These are phyloP conservation scores for Misgurnus mizolepis DNA, from an alignment of 2,113 vertebrate genomes.

Conservation along the genomic window DNA sequence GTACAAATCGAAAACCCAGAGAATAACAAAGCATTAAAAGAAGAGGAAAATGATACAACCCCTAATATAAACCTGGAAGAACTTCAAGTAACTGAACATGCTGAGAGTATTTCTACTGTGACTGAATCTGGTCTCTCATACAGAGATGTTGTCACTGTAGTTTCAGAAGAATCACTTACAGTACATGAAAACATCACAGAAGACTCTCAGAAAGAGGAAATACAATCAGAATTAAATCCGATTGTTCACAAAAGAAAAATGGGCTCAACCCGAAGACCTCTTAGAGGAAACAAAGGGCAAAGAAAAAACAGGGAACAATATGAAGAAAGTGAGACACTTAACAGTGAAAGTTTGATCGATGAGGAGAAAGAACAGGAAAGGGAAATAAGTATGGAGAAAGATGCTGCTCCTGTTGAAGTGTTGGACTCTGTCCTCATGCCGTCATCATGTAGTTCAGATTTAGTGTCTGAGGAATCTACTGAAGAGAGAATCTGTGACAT, in stretches of 20 bases:
- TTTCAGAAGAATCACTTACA: too few species aligned
- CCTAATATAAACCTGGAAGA: too few species aligned
- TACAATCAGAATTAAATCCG: too few species aligned
- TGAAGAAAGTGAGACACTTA: neutral
- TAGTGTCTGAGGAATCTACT: neutral
- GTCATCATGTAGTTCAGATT: neutral
- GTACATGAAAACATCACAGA: neutral
- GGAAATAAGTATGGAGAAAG: neutral
- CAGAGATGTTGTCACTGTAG: too few species aligned
- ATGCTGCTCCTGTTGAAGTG: neutral
- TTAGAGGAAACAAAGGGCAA: neutral
- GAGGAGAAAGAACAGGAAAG: neutral
- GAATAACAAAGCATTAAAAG: too few species aligned
- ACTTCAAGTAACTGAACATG: neutral
- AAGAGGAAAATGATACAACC: too few species aligned
- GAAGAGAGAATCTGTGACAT: neutral
- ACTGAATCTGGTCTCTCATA: too few species aligned
- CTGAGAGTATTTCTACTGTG: neutral
- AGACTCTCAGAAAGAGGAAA: too few species aligned
- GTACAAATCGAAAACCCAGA: neutral
- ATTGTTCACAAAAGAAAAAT: slow-evolving; percentile 46
- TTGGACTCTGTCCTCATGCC: neutral
- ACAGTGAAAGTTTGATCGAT: neutral
- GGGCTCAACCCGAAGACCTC: slow-evolving; percentile 14
- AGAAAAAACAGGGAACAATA: neutral